Base-by-base conservation (phyloP, 2,888 invertebrate genomes). In the Agapostemon virescens region DNA sequence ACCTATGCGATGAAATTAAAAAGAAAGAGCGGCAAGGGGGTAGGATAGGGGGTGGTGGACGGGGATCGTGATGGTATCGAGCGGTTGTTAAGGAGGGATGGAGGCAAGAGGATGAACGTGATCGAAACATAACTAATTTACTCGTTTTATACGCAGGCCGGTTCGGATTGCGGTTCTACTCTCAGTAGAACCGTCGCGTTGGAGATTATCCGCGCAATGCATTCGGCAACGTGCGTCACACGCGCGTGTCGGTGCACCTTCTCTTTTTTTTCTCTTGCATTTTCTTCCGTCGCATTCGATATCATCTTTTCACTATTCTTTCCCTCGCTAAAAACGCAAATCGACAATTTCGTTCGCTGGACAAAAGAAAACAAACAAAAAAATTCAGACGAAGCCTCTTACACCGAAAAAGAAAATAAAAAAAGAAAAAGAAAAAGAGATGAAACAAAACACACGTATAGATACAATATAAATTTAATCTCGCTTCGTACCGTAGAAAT, bases 401-500 rank as follows among this genome's bases (percentile, higher is more conserved):
- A 68, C 71, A 72, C 42, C 72, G 49, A 42, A 13, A 58, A 15
- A 52, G 33, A 80, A 64, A 66, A 66, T 30, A 49, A 63, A 63
- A 36, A n/a, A n/a, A n/a, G 49, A 42, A 13, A 58, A 15, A 52
- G 33, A 80, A 64, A 66, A 66, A 38, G 40, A 63, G 36, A 36
- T 20, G 63, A 36, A 68, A 79, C n/a, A 71, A 49, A 74, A 64
- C 76, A 73, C 82, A 67, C 78, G 42, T 82, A 77, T 42, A 74
- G 58, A 74, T 69, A 64, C 15, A 69, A 69, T 49, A n/a, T 49
- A n/a, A 33, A 61, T 49, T 73, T 74, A 49, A 45, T 83, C 30
- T 42, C 45, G 52, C 64, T 74, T 70, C 30, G 61, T 70, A 72
- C 33, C 68, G 63, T 86, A 80, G n/a, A 85, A 86, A 86, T 85